These are phyloP conservation scores for Phrynocephalus guinanensis DNA, from an alignment of 2,797 vertebrate genomes.

Conservation along the genomic window DNA sequence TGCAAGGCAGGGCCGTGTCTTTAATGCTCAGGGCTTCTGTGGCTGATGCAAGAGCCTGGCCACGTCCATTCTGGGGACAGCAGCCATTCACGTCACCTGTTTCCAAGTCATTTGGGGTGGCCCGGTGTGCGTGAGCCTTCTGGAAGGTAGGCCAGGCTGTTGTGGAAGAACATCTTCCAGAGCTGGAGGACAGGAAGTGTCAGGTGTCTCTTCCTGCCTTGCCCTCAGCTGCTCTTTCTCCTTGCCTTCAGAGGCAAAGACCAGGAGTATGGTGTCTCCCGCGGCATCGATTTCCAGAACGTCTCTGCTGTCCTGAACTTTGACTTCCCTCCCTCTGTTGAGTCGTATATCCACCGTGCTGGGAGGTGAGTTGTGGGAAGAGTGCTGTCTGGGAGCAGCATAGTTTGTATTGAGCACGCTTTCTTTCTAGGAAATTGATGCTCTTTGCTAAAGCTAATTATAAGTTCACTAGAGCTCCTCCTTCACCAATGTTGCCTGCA, in stretches of 20 bases:
- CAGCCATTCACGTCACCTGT: not conserved
- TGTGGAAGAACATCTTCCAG: not conserved
- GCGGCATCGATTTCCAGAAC: conserved; percentile 94
- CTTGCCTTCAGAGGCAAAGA: conserved; percentile 78
- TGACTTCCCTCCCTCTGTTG: conserved; percentile 85
- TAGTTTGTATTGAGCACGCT: no score
- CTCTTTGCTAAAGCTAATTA: no score
- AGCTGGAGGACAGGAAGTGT: rapidly evolving
- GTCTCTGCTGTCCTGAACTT: conserved; percentile 92
- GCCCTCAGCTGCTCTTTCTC: rapidly evolving
- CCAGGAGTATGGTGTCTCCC: conserved; percentile 86
- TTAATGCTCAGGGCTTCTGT: not conserved
- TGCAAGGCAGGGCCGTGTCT: no score
- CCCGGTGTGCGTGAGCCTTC: not conserved
- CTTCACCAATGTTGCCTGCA: no score
- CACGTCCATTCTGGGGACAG: not conserved
- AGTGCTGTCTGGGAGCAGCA: no score
- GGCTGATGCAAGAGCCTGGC: not conserved
- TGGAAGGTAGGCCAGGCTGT: not conserved
- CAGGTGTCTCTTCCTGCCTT: rapidly evolving
- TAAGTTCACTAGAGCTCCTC: no score
- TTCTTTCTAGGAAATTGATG: no score
- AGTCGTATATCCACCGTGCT: conserved; percentile 91
- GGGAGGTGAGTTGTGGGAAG: conserved; percentile 82
- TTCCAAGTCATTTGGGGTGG: not conserved